Evolutionary conservation across 2,113 vertebrate genomes (phyloP).

Genomic region (Rostratula benghalensis): DNA sequence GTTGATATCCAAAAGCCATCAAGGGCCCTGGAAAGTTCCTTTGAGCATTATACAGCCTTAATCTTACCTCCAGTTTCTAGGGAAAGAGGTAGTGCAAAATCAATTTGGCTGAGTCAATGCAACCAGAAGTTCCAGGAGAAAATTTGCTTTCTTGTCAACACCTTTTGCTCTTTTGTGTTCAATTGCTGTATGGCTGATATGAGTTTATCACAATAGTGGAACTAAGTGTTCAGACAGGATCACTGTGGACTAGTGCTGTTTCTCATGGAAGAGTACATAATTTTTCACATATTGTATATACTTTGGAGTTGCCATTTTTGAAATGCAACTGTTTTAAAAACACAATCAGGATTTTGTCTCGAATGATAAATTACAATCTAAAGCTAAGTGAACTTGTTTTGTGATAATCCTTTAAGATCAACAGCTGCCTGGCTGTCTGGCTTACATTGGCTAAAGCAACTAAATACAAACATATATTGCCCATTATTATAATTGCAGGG

Average conservation of each 20-base stretch:
- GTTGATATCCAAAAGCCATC: not conserved
- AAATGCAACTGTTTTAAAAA: constrained; percentile 37
- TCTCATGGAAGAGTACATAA: not conserved
- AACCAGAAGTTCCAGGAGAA: not conserved
- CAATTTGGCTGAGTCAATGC: not conserved
- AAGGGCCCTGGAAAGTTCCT: not conserved
- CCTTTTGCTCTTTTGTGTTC: not conserved
- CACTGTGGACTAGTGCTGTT: not conserved
- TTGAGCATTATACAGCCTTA: not conserved
- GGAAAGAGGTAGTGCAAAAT: not conserved
- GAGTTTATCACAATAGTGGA: not conserved
- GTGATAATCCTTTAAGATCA: constrained; percentile 63
- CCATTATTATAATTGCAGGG: constrained; percentile 9
- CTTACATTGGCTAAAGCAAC: constrained; percentile 54
- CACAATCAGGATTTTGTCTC: constrained; percentile 39
- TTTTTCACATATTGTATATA: constrained; percentile 1
- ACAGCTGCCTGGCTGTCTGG: constrained; percentile 51
- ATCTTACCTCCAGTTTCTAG: not conserved
- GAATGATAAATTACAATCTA: constrained; percentile 40
- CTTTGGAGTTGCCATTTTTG: not conserved
- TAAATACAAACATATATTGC: constrained; percentile 41
- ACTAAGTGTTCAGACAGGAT: not conserved
- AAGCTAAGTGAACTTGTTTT: constrained; percentile 33
- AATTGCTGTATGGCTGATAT: not conserved
- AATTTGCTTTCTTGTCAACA: not conserved